Evolutionary conservation across 92 coral and sea anemone genomes (phyloP).

Genomic region (Actinostola sp.): DNA sequence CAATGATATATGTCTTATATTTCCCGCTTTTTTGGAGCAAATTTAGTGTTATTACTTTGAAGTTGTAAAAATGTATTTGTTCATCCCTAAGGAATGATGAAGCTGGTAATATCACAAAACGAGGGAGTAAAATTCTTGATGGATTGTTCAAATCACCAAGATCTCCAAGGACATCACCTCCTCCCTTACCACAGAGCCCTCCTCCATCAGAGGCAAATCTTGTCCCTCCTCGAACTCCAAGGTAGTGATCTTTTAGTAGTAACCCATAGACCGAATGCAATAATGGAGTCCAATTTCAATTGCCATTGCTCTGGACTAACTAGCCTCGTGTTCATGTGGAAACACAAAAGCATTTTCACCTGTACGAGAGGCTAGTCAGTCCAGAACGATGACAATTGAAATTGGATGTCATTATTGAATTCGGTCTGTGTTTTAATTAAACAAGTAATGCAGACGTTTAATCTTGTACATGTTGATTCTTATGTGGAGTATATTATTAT

Average conservation of each 20-base stretch:
- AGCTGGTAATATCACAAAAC: slow-evolving; percentile 1
- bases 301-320: neutral
- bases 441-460: neutral
- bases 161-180: slow-evolving; percentile 64
- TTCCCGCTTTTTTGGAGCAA: neutral
- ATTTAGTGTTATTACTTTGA: neutral
- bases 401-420: too few relatives aligned
- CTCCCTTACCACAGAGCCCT: slow-evolving; percentile 86
- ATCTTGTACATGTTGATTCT: neutral
- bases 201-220: slow-evolving; percentile 80
- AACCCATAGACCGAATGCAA: neutral
- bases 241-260: slow-evolving; percentile 32
- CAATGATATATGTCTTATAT: neutral
- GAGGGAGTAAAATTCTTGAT: slow-evolving; percentile 22
- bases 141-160: neutral
- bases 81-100: slow-evolving; percentile 15
- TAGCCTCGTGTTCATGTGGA: too few relatives aligned
- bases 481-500: neutral
- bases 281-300: neutral
- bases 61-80: neutral
- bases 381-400: too few relatives aligned
- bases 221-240: slow-evolving; percentile 80
- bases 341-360: too few relatives aligned
- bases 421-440: neutral
- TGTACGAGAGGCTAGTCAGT: too few relatives aligned